Conservation (phyloP, 2,797 vertebrate species). For the Sternotherus odoratus region DNA sequence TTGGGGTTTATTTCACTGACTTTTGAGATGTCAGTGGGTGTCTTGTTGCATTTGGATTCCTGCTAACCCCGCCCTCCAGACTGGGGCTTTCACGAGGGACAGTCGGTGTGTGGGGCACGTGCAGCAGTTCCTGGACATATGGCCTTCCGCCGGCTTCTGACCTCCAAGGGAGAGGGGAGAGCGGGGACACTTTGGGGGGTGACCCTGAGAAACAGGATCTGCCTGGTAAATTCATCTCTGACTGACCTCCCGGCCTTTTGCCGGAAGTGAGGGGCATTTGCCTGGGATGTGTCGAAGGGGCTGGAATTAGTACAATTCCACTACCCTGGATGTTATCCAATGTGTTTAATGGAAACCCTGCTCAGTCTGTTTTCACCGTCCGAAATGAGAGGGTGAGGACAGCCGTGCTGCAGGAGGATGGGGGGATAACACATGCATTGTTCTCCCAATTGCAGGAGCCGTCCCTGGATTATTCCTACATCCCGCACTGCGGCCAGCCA, state of each 20-base stretch:
- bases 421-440: neutral
- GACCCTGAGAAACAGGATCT: neutral
- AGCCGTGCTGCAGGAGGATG: neutral
- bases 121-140: no score
- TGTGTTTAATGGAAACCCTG: neutral
- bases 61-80: neutral
- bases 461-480: neutral
- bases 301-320: neutral
- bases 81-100: neutral
- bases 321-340: neutral
- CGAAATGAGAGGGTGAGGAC: neutral
- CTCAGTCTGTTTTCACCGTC: neutral
- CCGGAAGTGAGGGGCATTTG: neutral
- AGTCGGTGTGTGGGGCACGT: neutral
- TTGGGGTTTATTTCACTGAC: neutral
- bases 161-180: no score
- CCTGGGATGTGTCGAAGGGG: neutral
- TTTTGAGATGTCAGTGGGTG: neutral
- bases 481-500: no score
- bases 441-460: neutral
- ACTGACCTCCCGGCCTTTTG: neutral
- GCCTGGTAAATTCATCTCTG: neutral
- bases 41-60: neutral
- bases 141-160: no score
- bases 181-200: no score